Percentiles rank a stretch among this genome's conserved stretches.
phyloP scores from a whole-genome alignment of 2,113 vertebrate genomes.

The Ifrita kowaldi region DNA sequence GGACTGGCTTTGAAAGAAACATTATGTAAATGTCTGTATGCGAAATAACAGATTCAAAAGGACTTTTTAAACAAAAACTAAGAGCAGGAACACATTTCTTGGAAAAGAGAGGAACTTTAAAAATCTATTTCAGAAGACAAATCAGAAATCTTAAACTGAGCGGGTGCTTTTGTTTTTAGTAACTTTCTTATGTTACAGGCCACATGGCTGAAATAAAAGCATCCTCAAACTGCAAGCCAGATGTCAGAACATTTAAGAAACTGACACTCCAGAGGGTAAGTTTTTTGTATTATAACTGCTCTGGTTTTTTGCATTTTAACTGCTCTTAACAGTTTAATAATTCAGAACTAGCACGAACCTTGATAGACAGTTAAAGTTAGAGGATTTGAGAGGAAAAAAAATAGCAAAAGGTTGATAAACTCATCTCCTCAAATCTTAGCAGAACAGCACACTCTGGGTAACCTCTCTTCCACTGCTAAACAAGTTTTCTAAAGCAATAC shows the following conservation, averaged over 20 bases:
- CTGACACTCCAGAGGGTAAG: not conserved
- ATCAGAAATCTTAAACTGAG: not conserved
- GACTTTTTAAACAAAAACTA: not conserved
- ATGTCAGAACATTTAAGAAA: not conserved
- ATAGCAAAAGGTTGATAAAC: not conserved
- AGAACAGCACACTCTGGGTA: conserved; percentile 31
- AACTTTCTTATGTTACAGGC: not conserved
- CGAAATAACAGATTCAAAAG: not conserved
- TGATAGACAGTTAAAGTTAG: not conserved
- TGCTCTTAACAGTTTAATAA: not conserved
- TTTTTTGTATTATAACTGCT: not conserved
- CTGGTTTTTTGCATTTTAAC: not conserved
- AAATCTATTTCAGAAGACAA: not conserved
- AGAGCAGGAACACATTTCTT: not conserved
- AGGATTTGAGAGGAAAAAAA: not conserved
- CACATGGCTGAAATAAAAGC: not conserved
- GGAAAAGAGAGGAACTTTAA: not conserved
- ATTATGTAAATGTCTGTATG: not conserved
- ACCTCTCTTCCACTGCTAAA: conserved; percentile 41
- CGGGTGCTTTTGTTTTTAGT: not conserved
- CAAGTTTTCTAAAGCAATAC: conserved; percentile 61
- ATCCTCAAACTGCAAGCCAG: not conserved
- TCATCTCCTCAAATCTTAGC: conserved; percentile 39
- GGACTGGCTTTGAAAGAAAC: not conserved
- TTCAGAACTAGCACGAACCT: not conserved